Percentiles rank a stretch among this genome's conserved stretches.
phyloP scores from a whole-genome alignment of 92 coral and sea anemone species.

The Epizoanthus illoricatus region DNA sequence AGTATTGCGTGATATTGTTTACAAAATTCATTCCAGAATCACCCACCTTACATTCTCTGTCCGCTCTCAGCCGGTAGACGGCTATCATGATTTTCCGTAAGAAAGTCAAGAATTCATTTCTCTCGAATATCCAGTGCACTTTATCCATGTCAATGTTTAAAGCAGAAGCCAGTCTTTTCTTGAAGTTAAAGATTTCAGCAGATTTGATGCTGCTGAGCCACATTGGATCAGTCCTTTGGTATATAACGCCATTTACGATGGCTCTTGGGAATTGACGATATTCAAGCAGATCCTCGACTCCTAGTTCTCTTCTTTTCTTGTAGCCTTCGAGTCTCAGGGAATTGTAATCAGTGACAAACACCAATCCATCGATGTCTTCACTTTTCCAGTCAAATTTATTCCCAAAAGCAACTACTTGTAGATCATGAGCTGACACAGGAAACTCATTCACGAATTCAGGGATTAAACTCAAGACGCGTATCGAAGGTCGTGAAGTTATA shows the following conservation, averaged over 20 bases:
- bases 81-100: conserved; percentile 54
- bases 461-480: conserved; percentile 68
- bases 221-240: conserved; percentile 65
- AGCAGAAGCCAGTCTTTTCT: conserved; percentile 67
- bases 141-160: conserved; percentile 49
- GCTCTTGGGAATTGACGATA: conserved; percentile 51
- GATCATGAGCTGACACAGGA: conserved; percentile 55
- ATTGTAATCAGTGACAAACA: conserved; percentile 75
- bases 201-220: conserved; percentile 73
- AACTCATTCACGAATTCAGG: conserved; percentile 63
- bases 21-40: neutral
- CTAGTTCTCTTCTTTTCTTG: conserved; percentile 61
- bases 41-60: conserved; percentile 71
- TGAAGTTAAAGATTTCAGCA: conserved; percentile 80
- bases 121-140: conserved; percentile 60
- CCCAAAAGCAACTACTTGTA: conserved; percentile 77
- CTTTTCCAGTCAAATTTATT: conserved; percentile 74
- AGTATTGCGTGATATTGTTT: conserved; percentile 5
- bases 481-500: conserved; percentile 63
- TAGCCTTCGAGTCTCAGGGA: conserved; percentile 62
- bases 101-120: conserved; percentile 40
- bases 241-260: conserved; percentile 62
- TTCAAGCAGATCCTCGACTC: conserved; percentile 64
- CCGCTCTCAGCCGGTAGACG: conserved; percentile 71
- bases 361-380: conserved; percentile 65